Evolutionary conservation across 2,888 invertebrate genomes (phyloP).

Genomic region (Mythimna lalbum): DNA sequence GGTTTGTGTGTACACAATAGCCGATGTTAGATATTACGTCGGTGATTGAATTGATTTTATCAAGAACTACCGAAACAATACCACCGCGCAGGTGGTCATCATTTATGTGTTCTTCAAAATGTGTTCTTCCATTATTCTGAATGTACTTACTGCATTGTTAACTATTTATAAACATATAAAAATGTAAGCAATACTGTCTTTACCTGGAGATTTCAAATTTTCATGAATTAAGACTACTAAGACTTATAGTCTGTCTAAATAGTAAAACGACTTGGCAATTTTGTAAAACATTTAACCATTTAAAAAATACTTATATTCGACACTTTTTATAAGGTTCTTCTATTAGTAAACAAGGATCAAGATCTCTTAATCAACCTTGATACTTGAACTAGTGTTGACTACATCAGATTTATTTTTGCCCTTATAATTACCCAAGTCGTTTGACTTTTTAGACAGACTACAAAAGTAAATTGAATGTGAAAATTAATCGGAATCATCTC

Average conservation of each 20-base stretch:
- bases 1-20: slow-evolving; percentile 13
- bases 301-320: too few species aligned
- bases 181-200: slow-evolving; percentile 55
- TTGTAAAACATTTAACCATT: too few species aligned
- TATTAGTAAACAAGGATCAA: too few species aligned
- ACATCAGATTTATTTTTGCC: too few species aligned
- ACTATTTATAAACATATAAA: slow-evolving; percentile 71
- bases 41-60: neutral
- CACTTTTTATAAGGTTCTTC: too few species aligned
- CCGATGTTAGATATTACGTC: neutral
- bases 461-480: slow-evolving; percentile 25
- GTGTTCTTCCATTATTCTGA: slow-evolving; percentile 64
- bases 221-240: slow-evolving; percentile 32
- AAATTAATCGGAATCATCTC: slow-evolving; percentile 44
- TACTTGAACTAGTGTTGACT: too few species aligned
- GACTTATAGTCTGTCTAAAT: too few species aligned
- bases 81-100: neutral
- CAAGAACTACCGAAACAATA: neutral
- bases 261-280: too few species aligned
- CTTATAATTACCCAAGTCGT: too few species aligned
- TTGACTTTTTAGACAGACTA: too few species aligned
- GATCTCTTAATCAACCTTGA: too few species aligned
- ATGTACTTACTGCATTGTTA: slow-evolving; percentile 69
- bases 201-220: slow-evolving; percentile 43
- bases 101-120: slow-evolving; percentile 37